Evolutionary conservation across 2,888 invertebrate species (phyloP).

Genomic region (Malachius bipustulatus): DNA sequence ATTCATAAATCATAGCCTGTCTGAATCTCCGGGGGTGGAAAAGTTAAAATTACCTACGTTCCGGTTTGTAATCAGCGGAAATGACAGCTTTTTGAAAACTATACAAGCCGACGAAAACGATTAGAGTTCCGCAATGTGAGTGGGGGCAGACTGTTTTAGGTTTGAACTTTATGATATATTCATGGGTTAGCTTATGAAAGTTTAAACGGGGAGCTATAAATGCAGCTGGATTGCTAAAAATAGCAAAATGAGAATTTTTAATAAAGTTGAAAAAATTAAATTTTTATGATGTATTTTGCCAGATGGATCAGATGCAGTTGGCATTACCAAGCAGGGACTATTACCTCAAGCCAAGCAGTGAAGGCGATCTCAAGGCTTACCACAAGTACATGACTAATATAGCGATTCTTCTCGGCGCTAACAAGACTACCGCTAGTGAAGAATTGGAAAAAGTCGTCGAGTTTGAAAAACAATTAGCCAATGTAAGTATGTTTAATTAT

Average conservation of each 20-base stretch:
- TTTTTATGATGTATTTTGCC: slow-evolving; percentile 21
- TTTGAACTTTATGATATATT: no score
- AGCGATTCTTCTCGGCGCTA: slow-evolving; percentile 63
- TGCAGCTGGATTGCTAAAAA: no score
- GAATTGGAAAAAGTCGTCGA: slow-evolving; percentile 62
- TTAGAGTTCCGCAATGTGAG: no score
- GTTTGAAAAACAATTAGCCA: slow-evolving; percentile 69
- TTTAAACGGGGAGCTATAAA: no score
- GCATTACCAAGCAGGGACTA: slow-evolving; percentile 78
- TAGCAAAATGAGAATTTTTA: not conserved
- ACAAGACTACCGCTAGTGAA: slow-evolving; percentile 47
- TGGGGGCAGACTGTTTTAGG: no score
- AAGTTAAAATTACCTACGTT: no score
- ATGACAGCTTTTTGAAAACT: no score
- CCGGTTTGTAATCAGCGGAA: no score
- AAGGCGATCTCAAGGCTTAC: slow-evolving; percentile 65
- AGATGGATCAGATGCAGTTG: slow-evolving; percentile 64
- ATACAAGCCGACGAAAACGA: no score
- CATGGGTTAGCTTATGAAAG: no score
- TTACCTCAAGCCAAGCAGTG: slow-evolving; percentile 63
- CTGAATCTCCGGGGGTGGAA: no score
- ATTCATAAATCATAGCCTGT: no score
- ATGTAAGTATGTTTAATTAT: slow-evolving; percentile 47
- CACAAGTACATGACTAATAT: slow-evolving; percentile 72
- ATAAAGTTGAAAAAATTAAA: not conserved